Conservation (phyloP, 2,797 vertebrate species). For the Enteromius viviparus region DNA sequence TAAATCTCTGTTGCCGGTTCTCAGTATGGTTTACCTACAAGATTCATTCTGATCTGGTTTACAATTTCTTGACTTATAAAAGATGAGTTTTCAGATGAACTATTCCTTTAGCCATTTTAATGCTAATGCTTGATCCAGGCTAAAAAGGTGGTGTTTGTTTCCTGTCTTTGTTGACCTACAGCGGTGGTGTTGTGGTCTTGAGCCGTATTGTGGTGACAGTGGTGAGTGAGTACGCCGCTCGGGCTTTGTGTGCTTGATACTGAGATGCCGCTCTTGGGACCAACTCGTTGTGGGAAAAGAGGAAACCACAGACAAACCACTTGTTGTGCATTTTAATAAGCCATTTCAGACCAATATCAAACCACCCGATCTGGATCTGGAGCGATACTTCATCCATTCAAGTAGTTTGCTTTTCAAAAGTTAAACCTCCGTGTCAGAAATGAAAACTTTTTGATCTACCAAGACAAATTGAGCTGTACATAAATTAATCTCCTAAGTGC, state of each 20-base stretch:
- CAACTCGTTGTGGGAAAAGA: slow-evolving; percentile 79
- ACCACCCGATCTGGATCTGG: background rate
- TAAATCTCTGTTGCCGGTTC: background rate
- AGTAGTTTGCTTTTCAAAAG: slow-evolving; percentile 35
- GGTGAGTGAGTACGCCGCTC: slow-evolving; percentile 73
- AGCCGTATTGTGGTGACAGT: slow-evolving; percentile 64
- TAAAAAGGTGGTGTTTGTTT: slow-evolving; percentile 44
- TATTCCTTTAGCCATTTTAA: background rate
- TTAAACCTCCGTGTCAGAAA: slow-evolving; percentile 20
- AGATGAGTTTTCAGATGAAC: background rate
- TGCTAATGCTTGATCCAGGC: slow-evolving; percentile 20
- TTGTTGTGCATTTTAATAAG: slow-evolving; percentile 41
- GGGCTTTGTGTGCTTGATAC: slow-evolving; percentile 73
- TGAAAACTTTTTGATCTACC: slow-evolving; percentile 28
- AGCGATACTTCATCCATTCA: slow-evolving; percentile 2
- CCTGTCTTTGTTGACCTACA: slow-evolving; percentile 59
- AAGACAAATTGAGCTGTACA: slow-evolving; percentile 42
- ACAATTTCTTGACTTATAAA: background rate
- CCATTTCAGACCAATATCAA: slow-evolving; percentile 19
- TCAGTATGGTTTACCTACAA: background rate
- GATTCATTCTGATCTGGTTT: background rate
- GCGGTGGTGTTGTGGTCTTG: slow-evolving; percentile 55
- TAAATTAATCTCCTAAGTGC: slow-evolving; percentile 50
- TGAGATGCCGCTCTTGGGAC: slow-evolving; percentile 63
- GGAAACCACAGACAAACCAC: slow-evolving; percentile 50